Evolutionary conservation across 37 sponge, comb jelly and placozoan species (phyloP).

Genomic region (Axinella damicornis): DNA sequence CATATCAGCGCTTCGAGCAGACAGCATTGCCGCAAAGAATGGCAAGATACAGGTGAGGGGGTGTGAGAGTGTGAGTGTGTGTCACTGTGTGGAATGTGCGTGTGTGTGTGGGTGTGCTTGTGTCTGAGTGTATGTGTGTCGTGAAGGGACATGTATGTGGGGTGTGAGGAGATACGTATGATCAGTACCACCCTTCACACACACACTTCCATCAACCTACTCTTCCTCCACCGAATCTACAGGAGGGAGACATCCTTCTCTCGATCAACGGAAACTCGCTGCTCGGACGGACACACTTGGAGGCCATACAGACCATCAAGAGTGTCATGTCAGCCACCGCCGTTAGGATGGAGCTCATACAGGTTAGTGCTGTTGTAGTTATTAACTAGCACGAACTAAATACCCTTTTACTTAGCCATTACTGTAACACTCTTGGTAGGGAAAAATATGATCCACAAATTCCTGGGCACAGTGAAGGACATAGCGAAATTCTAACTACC

Average conservation of each 20-base stretch:
- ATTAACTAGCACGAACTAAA: no score
- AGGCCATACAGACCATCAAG: constrained; percentile 88
- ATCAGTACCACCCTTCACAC: neutral
- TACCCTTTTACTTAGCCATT: no score
- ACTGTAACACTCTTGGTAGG: no score
- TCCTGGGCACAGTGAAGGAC: no score
- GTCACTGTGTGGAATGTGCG: no score
- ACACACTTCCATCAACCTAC: neutral
- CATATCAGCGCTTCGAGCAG: constrained; percentile 52
- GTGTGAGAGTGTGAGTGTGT: neutral
- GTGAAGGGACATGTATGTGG: neutral
- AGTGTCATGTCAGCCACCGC: constrained; percentile 25
- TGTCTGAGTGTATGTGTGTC: neutral
- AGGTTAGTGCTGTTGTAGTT: no score
- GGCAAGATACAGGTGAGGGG: constrained; percentile 62
- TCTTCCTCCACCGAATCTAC: constrained; percentile 4
- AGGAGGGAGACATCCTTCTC: constrained; percentile 88
- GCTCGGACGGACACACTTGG: constrained; percentile 71
- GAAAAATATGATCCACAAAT: no score
- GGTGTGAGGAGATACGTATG: neutral
- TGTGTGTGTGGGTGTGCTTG: neutral
- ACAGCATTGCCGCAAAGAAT: constrained; percentile 33
- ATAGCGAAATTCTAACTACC: no score
- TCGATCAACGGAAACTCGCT: constrained; percentile 74
- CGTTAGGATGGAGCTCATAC: constrained; percentile 76